phyloP scores from a whole-genome alignment of 2,888 invertebrate species.

The Leptarthrus brevirostris region DNA sequence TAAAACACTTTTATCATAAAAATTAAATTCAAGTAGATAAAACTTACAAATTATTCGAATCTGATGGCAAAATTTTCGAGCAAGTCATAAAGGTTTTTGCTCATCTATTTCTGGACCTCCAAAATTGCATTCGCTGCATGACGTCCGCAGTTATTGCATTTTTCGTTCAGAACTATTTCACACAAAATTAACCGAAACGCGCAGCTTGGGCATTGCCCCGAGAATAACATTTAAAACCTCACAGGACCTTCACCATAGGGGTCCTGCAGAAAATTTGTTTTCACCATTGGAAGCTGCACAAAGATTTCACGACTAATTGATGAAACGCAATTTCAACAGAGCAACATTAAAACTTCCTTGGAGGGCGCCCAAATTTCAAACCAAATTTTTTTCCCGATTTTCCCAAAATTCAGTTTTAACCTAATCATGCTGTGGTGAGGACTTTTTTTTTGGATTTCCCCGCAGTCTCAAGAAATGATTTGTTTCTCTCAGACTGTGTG shows the following conservation, averaged over 20 bases:
- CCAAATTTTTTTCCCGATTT: not conserved
- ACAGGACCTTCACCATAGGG: slow-evolving; percentile 22
- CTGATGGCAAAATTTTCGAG: no score
- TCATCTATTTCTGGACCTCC: no score
- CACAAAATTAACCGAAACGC: slow-evolving; percentile 25
- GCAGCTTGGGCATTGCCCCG: not conserved
- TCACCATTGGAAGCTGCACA: not conserved
- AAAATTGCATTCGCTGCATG: no score
- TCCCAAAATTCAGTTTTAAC: not conserved
- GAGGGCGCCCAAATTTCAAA: not conserved
- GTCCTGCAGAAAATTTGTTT: slow-evolving; percentile 6
- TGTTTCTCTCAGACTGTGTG: slow-evolving; percentile 11
- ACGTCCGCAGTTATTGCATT: no score
- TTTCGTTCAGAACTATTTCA: not conserved
- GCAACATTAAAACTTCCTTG: not conserved
- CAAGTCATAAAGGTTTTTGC: no score
- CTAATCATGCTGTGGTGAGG: not conserved
- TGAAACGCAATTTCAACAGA: not conserved
- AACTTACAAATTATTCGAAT: no score
- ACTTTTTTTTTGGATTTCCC: no score
- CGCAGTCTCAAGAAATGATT: no score
- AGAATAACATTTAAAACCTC: not conserved
- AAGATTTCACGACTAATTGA: slow-evolving; percentile 5
- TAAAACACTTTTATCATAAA: no score
- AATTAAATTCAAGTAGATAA: no score